These are phyloP conservation scores for Helicoverpa armigera DNA, from an alignment of 1,140 invertebrate genomes.

Conservation along the genomic window DNA sequence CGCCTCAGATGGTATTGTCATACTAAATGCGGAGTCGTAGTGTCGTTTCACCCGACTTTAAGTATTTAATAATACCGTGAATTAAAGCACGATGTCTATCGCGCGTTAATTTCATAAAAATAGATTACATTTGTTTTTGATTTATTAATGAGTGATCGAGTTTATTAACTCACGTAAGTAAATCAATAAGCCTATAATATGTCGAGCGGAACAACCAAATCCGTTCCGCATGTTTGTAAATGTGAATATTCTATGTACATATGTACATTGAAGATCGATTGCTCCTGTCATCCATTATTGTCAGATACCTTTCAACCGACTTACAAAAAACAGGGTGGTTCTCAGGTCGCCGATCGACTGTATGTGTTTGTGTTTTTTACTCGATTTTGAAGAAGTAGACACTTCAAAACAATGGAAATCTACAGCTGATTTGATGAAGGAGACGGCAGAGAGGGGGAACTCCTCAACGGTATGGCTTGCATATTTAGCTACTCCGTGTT, in stretches of 20 bases:
- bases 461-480: too few species aligned
- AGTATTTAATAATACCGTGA: too few species aligned
- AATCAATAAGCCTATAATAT: neutral
- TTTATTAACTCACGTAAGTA: neutral
- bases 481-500: too few species aligned
- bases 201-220: neutral
- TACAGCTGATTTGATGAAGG: too few species aligned
- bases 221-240: neutral
- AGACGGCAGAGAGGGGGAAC: too few species aligned
- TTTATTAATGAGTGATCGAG: neutral
- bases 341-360: too few species aligned
- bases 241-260: constrained; percentile 15
- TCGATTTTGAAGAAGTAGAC: too few species aligned
- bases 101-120: too few species aligned
- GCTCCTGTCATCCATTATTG: constrained; percentile 12
- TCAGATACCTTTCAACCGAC: neutral
- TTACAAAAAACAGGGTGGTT: neutral
- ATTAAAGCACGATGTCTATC: too few species aligned
- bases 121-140: neutral
- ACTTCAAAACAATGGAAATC: too few species aligned
- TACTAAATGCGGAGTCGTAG: constrained; percentile 7
- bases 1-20: constrained; percentile 26
- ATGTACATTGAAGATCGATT: constrained; percentile 2
- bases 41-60: neutral
- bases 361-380: too few species aligned